Base-by-base conservation (phyloP, 2,797 vertebrate species). In the Smutsia gigantea region DNA sequence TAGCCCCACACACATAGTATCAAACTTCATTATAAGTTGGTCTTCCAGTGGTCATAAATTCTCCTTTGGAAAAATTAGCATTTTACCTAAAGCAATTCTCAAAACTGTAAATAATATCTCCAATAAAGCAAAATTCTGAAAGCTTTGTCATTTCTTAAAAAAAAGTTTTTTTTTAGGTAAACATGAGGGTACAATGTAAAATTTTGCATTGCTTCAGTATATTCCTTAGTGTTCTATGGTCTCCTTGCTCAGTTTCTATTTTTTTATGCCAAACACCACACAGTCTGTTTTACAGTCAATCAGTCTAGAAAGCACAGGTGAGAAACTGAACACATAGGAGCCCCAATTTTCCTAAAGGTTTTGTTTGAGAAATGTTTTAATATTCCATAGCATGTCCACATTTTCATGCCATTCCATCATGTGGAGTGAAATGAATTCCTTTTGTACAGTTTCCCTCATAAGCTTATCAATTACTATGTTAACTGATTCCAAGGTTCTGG, bases 1-100 rank as follows among this genome's bases (percentile, higher is more conserved):
- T 49, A 53, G n/a, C 21, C 31, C 14, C 18, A 55, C 2, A 34
- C 27, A 74, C 10, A 78, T 39, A 83, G 17, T 42, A 51, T 49
- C 79, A 46, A 49, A 68, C 21, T 51, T 92, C 61, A 92, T 61
- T 78, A 13, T n/a, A 42, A 71, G 14, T 66, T 66, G 57, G 5
- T 90, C 96, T 96, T 88, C 25, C 14, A 66, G 31, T 64, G 39
- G 27, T 81, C 81, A 95, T 55, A 29, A 92, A 89, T 89, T 96
- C 17, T 72, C 42, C 8, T 68, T 77, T 82, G 59, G 27, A 46
- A 6, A 72, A 90, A 63, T 88, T 83, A 61, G 10, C 23, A 64
- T 85, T 86, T 77, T 81, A 94, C 39, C 17, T 92, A 88, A 89
- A 90, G 21, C 37, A 90, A 42, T 69, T 74, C 34, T 49, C 77